Base-by-base conservation (phyloP, 2,797 vertebrate genomes). In the Protosalanx chinensis region DNA sequence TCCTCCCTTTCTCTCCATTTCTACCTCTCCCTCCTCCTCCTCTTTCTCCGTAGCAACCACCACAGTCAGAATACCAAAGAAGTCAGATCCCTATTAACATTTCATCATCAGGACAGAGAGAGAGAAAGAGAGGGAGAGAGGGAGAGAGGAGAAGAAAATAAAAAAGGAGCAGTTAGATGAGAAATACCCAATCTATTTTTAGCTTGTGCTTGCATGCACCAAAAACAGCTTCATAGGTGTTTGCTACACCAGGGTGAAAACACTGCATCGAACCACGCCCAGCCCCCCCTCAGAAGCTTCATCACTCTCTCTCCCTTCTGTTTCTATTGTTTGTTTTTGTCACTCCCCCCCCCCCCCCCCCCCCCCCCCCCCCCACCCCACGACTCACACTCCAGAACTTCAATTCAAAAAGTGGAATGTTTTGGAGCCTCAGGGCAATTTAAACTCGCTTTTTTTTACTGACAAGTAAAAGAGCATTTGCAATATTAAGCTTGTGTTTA, bases 181-280 rank as follows among this genome's bases (percentile, higher is more conserved):
- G 79, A 69, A 76, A 78, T 57, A 65, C 65, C 33, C 56, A n/a
- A 51, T 72, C 81, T 88, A 87, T 84, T 84, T 89, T 81, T 88
- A 88, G 81, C 72, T 67, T 68, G 30, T 64, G 70, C 74, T 76
- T 68, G 77, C 74, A 77, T 83, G 86, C 79, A 76, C 76, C 84
- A 79, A 79, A 85, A 79, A 59, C 51, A 71, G 79, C 29, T 67
- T 35, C 46, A 49, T 63, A 68, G 46, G 60, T 70, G 74, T 73
- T 56, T 76, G 80, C 76, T 49, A 69, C 76, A 74, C 72, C 75
- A 64, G 63, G 73, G 74, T 71, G 58, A 76, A 68, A 70, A 46
- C 73, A 56, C 68, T 86, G 75, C 77, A 73, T 79, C 72, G 80
- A 80, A 79, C 72, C 51, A 16, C 51, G 15, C 51, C 51, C 18